These are phyloP conservation scores for Muntiacus muntjak DNA, from an alignment of 2,113 vertebrate genomes.

Conservation along the genomic window DNA sequence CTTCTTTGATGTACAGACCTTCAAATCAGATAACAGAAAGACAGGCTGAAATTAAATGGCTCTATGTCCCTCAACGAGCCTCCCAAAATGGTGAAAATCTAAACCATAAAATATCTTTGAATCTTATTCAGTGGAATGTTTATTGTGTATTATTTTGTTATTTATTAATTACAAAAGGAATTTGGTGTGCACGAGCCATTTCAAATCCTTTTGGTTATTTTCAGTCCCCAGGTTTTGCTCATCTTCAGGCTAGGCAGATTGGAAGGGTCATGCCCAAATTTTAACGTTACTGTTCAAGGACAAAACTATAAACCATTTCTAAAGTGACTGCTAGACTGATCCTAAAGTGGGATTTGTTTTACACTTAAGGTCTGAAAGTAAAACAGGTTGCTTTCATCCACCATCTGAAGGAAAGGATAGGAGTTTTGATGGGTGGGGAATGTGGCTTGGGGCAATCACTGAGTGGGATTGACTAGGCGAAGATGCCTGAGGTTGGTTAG, in stretches of 20 bases:
- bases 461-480: not conserved
- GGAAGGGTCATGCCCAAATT: not conserved
- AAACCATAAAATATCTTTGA: slow-evolving; percentile 20
- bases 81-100: not conserved
- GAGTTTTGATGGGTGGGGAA: not conserved
- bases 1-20: not conserved
- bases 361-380: not conserved
- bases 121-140: not conserved
- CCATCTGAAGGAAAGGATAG: not conserved
- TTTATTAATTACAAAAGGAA: not conserved
- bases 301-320: slow-evolving; percentile 24
- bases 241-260: not conserved
- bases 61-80: not conserved
- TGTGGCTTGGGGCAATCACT: no score
- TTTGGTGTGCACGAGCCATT: not conserved
- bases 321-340: not conserved
- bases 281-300: not conserved
- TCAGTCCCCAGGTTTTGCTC: not conserved
- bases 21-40: slow-evolving; percentile 24
- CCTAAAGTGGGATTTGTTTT: not conserved
- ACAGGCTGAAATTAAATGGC: not conserved
- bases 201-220: not conserved
- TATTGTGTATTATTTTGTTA: not conserved
- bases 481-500: not conserved
- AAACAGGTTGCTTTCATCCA: not conserved